Percentiles rank a stretch among this genome's conserved stretches.
Conservation (phyloP, 2,888 invertebrate genomes). For the Thalpophila matura region DNA sequence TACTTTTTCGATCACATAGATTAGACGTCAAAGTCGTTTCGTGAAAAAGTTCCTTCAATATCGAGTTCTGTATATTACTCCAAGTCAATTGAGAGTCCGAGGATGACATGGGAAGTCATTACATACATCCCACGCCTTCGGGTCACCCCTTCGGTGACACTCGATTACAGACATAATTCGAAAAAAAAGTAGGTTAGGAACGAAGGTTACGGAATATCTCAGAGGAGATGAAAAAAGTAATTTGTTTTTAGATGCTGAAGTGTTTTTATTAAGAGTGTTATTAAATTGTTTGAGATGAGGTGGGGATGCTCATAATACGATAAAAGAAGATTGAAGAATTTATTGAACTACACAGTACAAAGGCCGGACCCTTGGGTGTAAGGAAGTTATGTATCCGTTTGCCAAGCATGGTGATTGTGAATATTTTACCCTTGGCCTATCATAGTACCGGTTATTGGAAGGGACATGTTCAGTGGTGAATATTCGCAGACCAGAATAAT, state of each 20-base stretch:
- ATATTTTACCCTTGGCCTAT: not conserved
- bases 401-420: not conserved
- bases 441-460: not conserved
- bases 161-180: slow-evolving; percentile 58
- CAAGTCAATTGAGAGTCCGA: slow-evolving; percentile 49
- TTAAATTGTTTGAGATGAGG: slow-evolving; percentile 18
- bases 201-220: slow-evolving; percentile 44
- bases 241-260: slow-evolving; percentile 32
- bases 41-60: slow-evolving; percentile 31
- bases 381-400: not conserved
- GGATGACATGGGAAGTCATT: slow-evolving; percentile 54
- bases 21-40: slow-evolving; percentile 29
- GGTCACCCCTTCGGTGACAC: slow-evolving; percentile 54
- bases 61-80: slow-evolving; percentile 34
- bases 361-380: not conserved
- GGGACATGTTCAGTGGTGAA: not conserved
- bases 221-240: slow-evolving; percentile 46
- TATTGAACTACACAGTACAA: not conserved
- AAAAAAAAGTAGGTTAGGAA: slow-evolving; percentile 50
- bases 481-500: no score
- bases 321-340: not conserved
- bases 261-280: slow-evolving; percentile 19
- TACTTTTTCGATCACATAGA: slow-evolving; percentile 28
- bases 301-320: not conserved
- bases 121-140: slow-evolving; percentile 43